Evolutionary conservation across 1,140 invertebrate genomes (phyloP).

Genomic region (Drosophila tropicalis): DNA sequence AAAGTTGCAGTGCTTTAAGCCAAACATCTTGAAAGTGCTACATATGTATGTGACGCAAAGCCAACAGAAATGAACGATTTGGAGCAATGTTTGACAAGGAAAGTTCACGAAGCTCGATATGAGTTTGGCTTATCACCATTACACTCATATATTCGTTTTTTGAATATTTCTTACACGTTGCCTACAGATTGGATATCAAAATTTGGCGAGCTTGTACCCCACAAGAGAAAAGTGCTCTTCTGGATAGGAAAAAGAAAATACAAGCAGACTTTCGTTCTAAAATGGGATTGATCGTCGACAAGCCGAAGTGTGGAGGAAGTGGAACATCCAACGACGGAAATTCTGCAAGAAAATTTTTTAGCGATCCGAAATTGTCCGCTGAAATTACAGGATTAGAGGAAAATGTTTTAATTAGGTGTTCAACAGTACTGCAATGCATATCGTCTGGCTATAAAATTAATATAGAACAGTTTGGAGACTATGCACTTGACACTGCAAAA

Average conservation of each 20-base stretch:
- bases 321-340: constrained; percentile 51
- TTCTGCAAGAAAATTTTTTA: constrained; percentile 75
- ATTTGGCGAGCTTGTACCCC: not conserved
- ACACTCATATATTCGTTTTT: not conserved
- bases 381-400: constrained; percentile 61
- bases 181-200: not conserved
- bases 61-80: constrained; percentile 28
- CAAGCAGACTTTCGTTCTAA: constrained; percentile 4
- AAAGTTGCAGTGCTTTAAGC: constrained; percentile 17
- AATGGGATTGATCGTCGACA: not conserved
- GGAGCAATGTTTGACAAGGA: constrained; percentile 23
- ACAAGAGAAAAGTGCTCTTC: not conserved
- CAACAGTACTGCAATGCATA: too few species aligned
- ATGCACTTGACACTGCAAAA: too few species aligned
- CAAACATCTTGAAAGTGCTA: constrained; percentile 14
- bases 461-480: too few species aligned
- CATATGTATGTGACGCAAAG: constrained; percentile 17
- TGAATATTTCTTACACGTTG: too few species aligned
- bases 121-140: constrained; percentile 1
- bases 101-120: constrained; percentile 8
- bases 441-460: too few species aligned
- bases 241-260: not conserved
- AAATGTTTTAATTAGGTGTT: too few species aligned
- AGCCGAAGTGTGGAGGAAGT: constrained; percentile 2
- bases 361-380: constrained; percentile 55